Evolutionary conservation across 1,140 invertebrate genomes (phyloP), one percentile per base, ranked within the genome.

Genomic region (Dinoponera quadriceps): DNA sequence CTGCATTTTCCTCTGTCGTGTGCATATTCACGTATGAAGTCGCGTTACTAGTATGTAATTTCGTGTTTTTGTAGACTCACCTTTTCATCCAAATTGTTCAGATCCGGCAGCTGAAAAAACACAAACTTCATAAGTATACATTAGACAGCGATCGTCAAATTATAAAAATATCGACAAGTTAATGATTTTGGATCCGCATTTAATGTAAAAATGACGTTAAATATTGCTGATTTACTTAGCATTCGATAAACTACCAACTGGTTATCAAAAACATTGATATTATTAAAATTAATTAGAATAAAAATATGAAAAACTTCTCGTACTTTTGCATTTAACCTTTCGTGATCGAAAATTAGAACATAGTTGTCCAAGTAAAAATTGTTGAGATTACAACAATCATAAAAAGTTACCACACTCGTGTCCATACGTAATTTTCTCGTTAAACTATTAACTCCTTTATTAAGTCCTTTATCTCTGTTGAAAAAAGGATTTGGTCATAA

Each of bases 81-180:
- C 92, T 92, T 94, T 81, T 93, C 92, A 81, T 93, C 91, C 83
- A 94, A 92, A 54, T 85, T 93, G 82, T 91, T 90, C 60, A 94
- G 33, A 75, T 93, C 92, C 51, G 93, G 92, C 82, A 94, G 82
- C 93, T 94, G 90, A 78, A 94, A 91, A 89, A 91, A 88, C 69
- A 82, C 11, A 69, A 80, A 29, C 55, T 68, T 0, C 2, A 44
- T 80, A 16, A 62, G 1, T 54, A 51, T 16, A 48, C 7, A 29
- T 74, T 2, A 16, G 0, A 60, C 0, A 44, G 9, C 38, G 38
- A 44, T 33, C 29, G 59, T 18, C 51, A 54, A 25, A 51, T 18
- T 62, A 33, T 62, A 49, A 20, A 18, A 75, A 75, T 48, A 18
- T 22, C 22, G 44, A 7, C 0, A 38, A 63, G 13, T 7, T 2